Base-by-base conservation (phyloP, 2,113 vertebrate species). In the Carlito syrichta region DNA sequence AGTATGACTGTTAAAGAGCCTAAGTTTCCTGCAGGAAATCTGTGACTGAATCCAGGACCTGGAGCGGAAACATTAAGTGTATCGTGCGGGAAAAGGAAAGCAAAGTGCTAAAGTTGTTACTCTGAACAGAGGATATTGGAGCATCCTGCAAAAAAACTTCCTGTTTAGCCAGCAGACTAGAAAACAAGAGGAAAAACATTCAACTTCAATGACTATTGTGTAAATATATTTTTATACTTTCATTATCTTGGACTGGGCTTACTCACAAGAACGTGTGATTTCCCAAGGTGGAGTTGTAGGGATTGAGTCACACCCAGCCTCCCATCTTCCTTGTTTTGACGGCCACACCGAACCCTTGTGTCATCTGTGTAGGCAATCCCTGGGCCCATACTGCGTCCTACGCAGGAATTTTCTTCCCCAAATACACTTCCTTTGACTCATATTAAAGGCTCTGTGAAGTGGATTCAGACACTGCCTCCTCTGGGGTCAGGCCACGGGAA, bases 111-210 rank as follows among this genome's bases (percentile, higher is more conserved):
- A 98, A 79, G 92, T 81, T 63, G 9, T 96, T 95, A 91, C 98
- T 96, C 93, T 90, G 85, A 96, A 98, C 98, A 98, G 98, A 98
- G 98, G 98, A 98, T 98, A 98, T 94, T 38, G 20, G 96, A 54
- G 68, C 96, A 98, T 99, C 99, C 99, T 99, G 99, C 97, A 23
- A 97, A 98, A n/a, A 98, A 99, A 98, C 98, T 99, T 99, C 99
- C 99, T 98, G 98, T 98, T 98, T 95, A 98, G 98, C 97, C 96
- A 97, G 89, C 60, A 82, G 95, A 96, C 11, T n/a, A 98, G 98
- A 98, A 98, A 99, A 99, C 98, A 99, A 98, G 94, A 98, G 97
- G 95, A 92, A 97, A 98, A 97, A 97, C 96, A 96, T 82, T 87
- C 45, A 52, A 89, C 97, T 96, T 97, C 91, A 94, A 88, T 95